A percentile compares a stretch with the other conserved stretches of the same genome.
These are phyloP conservation scores for Phylloscopus collybita DNA, from an alignment of 2,797 vertebrate species.

Conservation along the genomic window DNA sequence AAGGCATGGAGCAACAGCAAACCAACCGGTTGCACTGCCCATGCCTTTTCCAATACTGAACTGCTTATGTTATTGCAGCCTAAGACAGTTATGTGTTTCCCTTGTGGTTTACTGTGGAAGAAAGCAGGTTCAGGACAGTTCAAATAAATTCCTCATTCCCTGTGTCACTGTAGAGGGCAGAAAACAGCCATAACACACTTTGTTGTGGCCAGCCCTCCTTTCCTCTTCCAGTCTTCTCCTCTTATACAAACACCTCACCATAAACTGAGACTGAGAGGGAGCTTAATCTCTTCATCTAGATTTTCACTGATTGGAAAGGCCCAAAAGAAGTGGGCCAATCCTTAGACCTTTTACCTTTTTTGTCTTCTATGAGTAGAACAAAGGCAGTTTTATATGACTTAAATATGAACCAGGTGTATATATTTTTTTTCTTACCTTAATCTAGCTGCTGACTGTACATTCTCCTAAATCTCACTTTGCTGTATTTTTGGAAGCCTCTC, in stretches of 20 bases:
- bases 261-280: not conserved
- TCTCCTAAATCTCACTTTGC: not conserved
- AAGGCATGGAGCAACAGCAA: not conserved
- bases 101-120: not conserved
- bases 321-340: not conserved
- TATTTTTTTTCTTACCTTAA: not conserved
- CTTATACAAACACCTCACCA: fast-evolving
- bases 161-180: not conserved
- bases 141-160: not conserved
- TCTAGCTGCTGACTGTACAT: not conserved
- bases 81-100: not conserved
- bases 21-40: not conserved
- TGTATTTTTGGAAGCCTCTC: not conserved
- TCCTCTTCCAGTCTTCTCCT: not conserved
- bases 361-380: not conserved
- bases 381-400: not conserved
- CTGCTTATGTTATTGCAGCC: not conserved
- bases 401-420: not conserved
- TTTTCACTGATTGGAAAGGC: not conserved
- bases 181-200: not conserved
- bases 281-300: not conserved
- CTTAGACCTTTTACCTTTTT: not conserved
- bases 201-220: not conserved
- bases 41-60: not conserved
- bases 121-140: not conserved